These are phyloP conservation scores for Embiotoca jacksoni DNA, from an alignment of 2,113 vertebrate genomes.

Conservation along the genomic window DNA sequence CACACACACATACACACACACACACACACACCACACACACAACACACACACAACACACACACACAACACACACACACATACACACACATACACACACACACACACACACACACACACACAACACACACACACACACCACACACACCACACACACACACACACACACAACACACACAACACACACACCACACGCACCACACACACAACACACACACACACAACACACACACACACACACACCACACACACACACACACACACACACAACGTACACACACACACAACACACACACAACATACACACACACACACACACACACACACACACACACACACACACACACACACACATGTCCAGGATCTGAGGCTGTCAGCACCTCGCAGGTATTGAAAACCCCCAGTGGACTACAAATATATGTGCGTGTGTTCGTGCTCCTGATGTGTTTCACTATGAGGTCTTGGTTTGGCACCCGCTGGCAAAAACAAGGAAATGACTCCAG, in stretches of 20 bases:
- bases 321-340: no score
- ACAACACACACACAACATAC: neutral
- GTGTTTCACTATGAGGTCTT: constrained; percentile 14
- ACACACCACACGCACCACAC: no score
- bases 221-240: no score
- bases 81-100: no score
- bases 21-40: constrained; percentile 11
- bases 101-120: no score
- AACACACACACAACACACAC: no score
- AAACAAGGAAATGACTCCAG: constrained; percentile 45
- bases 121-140: no score
- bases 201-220: no score
- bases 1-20: neutral
- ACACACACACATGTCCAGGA: constrained; percentile 4
- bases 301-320: neutral
- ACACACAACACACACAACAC: no score
- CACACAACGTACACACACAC: neutral
- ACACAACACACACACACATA: no score
- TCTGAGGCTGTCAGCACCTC: constrained; percentile 33
- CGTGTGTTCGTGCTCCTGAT: constrained; percentile 19
- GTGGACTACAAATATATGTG: constrained; percentile 16
- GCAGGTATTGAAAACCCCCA: constrained; percentile 29
- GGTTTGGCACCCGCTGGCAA: constrained; percentile 5
- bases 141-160: no score
- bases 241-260: no score